Evolutionary conservation across 2,888 invertebrate genomes (phyloP).

Genomic region (Alcis repandata): DNA sequence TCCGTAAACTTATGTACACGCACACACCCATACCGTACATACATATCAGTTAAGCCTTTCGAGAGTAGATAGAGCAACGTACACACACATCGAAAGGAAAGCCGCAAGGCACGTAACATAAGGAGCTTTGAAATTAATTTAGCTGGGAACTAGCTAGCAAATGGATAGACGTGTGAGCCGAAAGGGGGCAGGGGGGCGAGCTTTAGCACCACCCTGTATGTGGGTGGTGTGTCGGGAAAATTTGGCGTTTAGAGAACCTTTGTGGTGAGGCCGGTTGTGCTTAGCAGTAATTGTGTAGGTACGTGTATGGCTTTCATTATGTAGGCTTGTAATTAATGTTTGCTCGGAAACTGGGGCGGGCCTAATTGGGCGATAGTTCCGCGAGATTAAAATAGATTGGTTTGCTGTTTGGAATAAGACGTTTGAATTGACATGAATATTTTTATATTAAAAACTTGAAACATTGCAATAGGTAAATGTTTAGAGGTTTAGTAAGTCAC

Average conservation of each 20-base stretch:
- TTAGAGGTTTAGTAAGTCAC: too few species aligned
- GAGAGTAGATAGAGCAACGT: conserved; percentile 71
- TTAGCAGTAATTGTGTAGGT: conserved; percentile 78
- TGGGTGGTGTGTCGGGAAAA: conserved; percentile 71
- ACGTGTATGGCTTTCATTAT: conserved; percentile 62
- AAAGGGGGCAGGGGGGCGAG: conserved; percentile 62
- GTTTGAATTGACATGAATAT: too few species aligned
- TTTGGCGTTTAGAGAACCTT: conserved; percentile 85
- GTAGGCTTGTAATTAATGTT: conserved; percentile 66
- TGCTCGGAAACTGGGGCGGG: conserved; percentile 41
- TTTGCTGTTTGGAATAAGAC: not conserved
- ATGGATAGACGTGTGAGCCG: conserved; percentile 86
- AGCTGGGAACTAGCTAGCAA: conserved; percentile 87
- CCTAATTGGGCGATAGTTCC: conserved; percentile 47
- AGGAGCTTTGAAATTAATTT: conserved; percentile 87
- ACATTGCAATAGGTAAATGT: too few species aligned
- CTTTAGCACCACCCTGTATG: conserved; percentile 51
- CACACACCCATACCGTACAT: conserved; percentile 62
- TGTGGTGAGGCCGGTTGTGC: conserved; percentile 78
- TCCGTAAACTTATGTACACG: conserved; percentile 72
- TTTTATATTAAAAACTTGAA: too few species aligned
- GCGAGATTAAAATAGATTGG: conserved; percentile 13
- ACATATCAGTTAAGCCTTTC: conserved; percentile 82
- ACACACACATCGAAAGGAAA: conserved; percentile 78
- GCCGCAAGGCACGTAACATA: conserved; percentile 87